Evolutionary conservation across 2,888 invertebrate species (phyloP), one percentile per base, ranked within the genome.

Genomic region (Argynnis bischoffii): DNA sequence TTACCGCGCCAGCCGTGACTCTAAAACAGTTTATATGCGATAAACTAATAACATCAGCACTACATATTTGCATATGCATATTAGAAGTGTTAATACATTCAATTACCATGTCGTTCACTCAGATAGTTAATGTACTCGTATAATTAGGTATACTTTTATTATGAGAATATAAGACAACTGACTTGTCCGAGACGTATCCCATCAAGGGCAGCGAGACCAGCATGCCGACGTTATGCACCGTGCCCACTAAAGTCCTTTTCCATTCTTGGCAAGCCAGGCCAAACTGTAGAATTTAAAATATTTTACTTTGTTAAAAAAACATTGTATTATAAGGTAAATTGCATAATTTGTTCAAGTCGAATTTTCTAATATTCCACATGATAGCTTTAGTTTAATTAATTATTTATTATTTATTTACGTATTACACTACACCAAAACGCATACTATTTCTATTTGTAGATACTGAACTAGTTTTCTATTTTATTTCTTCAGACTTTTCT

Each of bases 121-220:
- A 8, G 11, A 11, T 11, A 41, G 35, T 41, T 8, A 11, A 8
- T 41, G 35, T 4, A 26, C 4, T 26, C 26, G 26, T 6, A 8
- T 11, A 41, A 41, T 41, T 41, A 35, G 8, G 35, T 35, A 8
- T 41, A 41, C 11, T 8, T 41, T 3, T 11, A 41, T 41, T 41
- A 11, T 41, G 8, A 41, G 8, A 41, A 41, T 50, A n/a, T n/a
- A 18, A 35, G 16, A 31, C 21, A 14, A 50, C 69, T 16, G 81
- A 95, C 95, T 90, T 94, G 85, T 95, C 95, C 0, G 95, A 95
- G 54, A 95, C 80, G 70, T 94, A 91, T 56, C 95, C 95, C 76
- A 94, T 92, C 74, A 95, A 89, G 46, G 95, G 94, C 76, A 95
- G 82, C 1, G 95, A 95, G 64, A 95, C 88, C 73, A 95, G 93